phyloP scores from a whole-genome alignment of 2,113 vertebrate species.

The Crotalus horridus region DNA sequence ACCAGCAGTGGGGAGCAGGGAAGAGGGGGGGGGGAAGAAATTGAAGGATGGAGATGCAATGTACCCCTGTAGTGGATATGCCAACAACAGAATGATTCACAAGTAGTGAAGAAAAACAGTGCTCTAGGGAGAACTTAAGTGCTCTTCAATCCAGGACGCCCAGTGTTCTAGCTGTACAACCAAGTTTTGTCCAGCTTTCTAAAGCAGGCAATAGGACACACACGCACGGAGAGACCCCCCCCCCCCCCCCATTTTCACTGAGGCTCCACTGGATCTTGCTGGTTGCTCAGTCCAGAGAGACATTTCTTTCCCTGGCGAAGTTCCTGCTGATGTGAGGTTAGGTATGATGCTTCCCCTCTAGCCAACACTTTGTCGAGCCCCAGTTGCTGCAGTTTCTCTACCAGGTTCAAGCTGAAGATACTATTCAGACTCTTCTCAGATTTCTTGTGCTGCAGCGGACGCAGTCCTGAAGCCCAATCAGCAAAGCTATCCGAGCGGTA shows the following conservation, averaged over 20 bases:
- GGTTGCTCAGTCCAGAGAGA: not conserved
- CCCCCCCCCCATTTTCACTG: not conserved
- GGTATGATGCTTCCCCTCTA: conserved; percentile 53
- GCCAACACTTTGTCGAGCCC: conserved; percentile 77
- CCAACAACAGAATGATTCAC: not conserved
- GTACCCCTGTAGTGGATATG: not conserved
- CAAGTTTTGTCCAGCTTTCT: not conserved
- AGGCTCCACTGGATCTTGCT: not conserved
- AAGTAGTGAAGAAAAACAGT: not conserved
- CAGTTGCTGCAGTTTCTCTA: conserved; percentile 76
- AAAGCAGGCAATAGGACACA: not conserved
- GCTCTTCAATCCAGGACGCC: not conserved
- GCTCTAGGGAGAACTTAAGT: not conserved
- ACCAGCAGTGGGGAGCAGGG: not conserved
- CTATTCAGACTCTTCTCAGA: conserved; percentile 1
- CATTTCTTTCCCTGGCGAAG: not conserved
- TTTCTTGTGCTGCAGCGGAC: not conserved
- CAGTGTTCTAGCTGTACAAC: not conserved
- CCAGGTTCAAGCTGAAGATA: conserved; percentile 78
- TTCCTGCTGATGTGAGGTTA: not conserved
- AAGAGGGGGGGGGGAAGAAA: not conserved
- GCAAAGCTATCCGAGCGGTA: not conserved
- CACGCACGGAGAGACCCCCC: not conserved
- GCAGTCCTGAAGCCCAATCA: not conserved
- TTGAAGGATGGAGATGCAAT: not conserved